Conservation (phyloP, 1,140 invertebrate species). For the Danaus melanippus region DNA sequence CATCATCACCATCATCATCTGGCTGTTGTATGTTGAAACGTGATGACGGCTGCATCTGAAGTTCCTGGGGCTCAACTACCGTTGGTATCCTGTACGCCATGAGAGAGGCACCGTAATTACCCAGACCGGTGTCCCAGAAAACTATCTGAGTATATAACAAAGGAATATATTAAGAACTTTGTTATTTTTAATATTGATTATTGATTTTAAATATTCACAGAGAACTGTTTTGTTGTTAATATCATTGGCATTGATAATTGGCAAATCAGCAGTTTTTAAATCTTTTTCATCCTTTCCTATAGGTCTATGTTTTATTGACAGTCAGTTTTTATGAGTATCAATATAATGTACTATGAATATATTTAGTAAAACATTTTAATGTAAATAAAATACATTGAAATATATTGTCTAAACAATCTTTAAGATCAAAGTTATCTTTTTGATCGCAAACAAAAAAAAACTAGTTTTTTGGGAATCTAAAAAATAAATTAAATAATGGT, state of each 20-base stretch:
- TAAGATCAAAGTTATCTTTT: conserved; percentile 1
- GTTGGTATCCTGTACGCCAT: conserved; percentile 66
- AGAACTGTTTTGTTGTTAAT: too few species aligned
- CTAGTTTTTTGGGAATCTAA: too few species aligned
- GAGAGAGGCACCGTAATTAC: conserved; percentile 75
- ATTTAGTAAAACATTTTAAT: neutral
- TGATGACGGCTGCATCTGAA: conserved; percentile 32
- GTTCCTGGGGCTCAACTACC: conserved; percentile 40
- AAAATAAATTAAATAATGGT: too few species aligned
- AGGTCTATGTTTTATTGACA: too few species aligned
- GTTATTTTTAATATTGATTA: too few species aligned
- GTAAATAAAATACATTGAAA: neutral
- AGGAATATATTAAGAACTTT: neutral
- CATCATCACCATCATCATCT: conserved; percentile 24
- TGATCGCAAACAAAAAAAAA: conserved; percentile 1
- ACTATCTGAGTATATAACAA: conserved; percentile 48
- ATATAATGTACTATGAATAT: too few species aligned
- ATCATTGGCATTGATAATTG: too few species aligned
- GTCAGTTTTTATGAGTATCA: too few species aligned
- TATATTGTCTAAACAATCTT: conserved; percentile 1
- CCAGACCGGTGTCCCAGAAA: conserved; percentile 73
- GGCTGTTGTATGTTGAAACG: conserved; percentile 41
- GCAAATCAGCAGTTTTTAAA: too few species aligned
- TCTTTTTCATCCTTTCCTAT: too few species aligned
- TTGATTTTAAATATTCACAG: too few species aligned